These are phyloP conservation scores for Diadophis punctatus DNA, from an alignment of 2,113 vertebrate species.

Conservation along the genomic window DNA sequence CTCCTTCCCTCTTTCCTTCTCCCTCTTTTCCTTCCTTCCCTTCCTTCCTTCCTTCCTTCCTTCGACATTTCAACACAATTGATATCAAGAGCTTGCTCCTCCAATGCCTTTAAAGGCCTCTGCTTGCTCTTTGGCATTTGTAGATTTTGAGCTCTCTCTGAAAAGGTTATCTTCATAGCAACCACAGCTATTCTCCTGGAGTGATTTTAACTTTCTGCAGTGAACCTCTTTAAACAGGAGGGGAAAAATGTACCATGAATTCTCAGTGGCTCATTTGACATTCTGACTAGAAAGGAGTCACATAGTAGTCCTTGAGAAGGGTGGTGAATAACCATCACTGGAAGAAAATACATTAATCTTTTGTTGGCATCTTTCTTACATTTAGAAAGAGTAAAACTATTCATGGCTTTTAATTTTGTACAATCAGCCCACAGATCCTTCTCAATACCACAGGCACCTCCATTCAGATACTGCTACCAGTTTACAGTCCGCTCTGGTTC, in stretches of 20 bases:
- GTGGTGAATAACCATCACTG: background rate
- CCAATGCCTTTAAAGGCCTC: background rate
- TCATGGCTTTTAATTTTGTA: background rate
- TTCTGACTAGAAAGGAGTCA: background rate
- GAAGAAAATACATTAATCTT: background rate
- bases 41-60: background rate
- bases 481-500: background rate
- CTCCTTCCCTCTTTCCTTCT: background rate
- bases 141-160: background rate
- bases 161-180: constrained; percentile 3
- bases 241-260: background rate
- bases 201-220: background rate
- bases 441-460: no score
- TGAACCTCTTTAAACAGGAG: background rate
- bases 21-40: no score
- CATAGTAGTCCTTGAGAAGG: background rate
- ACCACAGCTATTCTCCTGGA: background rate
- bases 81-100: background rate
- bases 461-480: background rate
- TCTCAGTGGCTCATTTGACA: background rate
- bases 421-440: background rate
- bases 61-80: background rate
- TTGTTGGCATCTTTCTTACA: background rate
- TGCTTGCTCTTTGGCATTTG: background rate
- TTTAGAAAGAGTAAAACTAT: background rate